These are phyloP conservation scores for Furcifer pardalis DNA, from an alignment of 2,797 vertebrate genomes.

Conservation along the genomic window DNA sequence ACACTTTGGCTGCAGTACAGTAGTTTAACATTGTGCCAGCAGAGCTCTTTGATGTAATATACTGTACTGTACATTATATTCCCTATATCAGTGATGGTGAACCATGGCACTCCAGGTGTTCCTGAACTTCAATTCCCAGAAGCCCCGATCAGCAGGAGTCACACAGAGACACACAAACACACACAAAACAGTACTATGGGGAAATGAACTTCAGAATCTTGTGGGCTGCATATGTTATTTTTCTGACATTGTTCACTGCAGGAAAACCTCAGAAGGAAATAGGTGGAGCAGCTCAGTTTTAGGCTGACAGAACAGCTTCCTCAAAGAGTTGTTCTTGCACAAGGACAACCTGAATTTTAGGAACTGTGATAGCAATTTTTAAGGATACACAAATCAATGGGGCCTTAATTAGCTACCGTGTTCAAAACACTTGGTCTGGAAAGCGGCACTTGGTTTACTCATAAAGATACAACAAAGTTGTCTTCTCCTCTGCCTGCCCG, in stretches of 20 bases:
- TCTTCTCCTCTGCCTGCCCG: neutral
- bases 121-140: too few relatives aligned
- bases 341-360: neutral
- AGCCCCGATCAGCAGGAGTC: too few relatives aligned
- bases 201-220: neutral
- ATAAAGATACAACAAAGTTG: too few relatives aligned
- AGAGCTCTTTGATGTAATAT: too few relatives aligned
- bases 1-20: too few relatives aligned
- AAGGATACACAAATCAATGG: neutral
- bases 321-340: neutral
- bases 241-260: slow-evolving; percentile 20
- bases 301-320: slow-evolving; percentile 11
- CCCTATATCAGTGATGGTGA: neutral
- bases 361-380: neutral
- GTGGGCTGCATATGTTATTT: neutral
- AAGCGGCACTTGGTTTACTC: neutral
- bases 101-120: too few relatives aligned
- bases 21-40: too few relatives aligned
- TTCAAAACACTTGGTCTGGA: neutral
- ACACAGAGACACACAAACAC: neutral
- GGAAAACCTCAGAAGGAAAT: slow-evolving; percentile 34
- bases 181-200: neutral
- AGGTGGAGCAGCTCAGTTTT: slow-evolving; percentile 17
- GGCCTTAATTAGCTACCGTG: neutral
- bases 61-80: too few relatives aligned